A percentile compares a stretch with the other conserved stretches of the same genome.
Evolutionary conservation across 1,140 invertebrate species (phyloP).

Genomic region (Schlechtendalia chinensis): DNA sequence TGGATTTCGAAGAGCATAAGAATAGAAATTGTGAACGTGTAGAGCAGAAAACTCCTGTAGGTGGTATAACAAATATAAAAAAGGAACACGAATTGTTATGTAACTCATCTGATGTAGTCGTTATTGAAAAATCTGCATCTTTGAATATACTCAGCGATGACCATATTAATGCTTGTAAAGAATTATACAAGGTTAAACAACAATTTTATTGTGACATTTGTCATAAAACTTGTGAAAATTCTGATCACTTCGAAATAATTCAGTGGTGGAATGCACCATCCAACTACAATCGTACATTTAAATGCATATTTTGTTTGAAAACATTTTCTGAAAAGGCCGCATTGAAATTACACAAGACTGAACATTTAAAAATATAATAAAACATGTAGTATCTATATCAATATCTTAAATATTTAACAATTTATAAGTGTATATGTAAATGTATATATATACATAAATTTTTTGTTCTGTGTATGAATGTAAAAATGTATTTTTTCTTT

Average conservation of each 20-base stretch:
- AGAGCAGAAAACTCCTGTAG: neutral
- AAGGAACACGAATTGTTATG: too few species aligned
- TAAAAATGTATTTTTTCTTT: too few species aligned
- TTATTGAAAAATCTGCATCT: neutral
- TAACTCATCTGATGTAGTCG: too few species aligned
- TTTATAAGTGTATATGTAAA: too few species aligned
- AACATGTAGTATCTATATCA: too few species aligned
- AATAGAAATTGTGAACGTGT: neutral
- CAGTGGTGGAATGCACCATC: neutral
- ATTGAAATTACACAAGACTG: neutral
- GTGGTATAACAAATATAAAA: too few species aligned
- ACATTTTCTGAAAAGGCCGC: neutral
- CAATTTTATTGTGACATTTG: conserved; percentile 2
- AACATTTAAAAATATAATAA: neutral
- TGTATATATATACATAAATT: too few species aligned
- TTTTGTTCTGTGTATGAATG: too few species aligned
- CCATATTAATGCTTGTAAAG: neutral
- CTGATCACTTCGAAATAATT: neutral
- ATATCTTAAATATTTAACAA: too few species aligned
- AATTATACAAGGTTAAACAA: neutral
- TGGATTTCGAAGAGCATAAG: neutral
- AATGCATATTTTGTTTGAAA: neutral
- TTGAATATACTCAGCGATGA: neutral
- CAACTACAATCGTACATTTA: neutral
- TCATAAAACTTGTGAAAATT: neutral